Base-by-base conservation (phyloP, 2,113 vertebrate genomes). In the Eptesicus fuscus region DNA sequence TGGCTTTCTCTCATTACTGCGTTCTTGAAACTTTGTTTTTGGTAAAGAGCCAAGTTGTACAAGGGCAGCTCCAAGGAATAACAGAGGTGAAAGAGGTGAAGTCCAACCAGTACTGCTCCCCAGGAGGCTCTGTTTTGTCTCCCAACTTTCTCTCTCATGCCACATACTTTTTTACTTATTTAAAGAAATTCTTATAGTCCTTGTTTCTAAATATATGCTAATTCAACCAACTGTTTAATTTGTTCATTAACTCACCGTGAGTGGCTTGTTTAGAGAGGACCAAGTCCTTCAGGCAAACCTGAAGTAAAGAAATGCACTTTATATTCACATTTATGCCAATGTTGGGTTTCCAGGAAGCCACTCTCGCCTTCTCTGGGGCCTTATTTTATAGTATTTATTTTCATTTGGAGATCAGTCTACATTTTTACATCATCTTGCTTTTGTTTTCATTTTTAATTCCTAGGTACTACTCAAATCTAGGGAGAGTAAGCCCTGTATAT, bases 21-120 rank as follows among this genome's bases (percentile, higher is more conserved):
- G 82, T 94, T 86, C 73, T 86, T 77, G 71, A 92, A 89, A 95
- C 49, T 90, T 47, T 6, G 7, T 44, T 94, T 91, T 85, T 70
- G 35, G 71, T 84, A 30, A 76, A 74, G 23, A 79, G 35, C 32
- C 88, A 71, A 4, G 17, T 88, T 94, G 30, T 91, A 12, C 8
- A 56, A 71, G 17, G 17, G 28, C n/a, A 77, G 59, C 20, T 76
- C 78, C 53, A 61, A 44, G 71, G 13, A 56, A 84, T 35, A 51
- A 16, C 40, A 30, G 80, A 82, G 53, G 70, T n/a, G 17, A 83
- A 67, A 32, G 69, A 73, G 47, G 70, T 49, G 30, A 88, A 84
- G 74, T 71, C 30, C 40, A 79, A 23, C 40, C 37, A 70, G 9
- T 47, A 13, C 40, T 51, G 40, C 40, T 93, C 9, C 28, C 17